These are phyloP conservation scores for Myocastor coypus DNA, from an alignment of 2,113 vertebrate species.

Conservation along the genomic window DNA sequence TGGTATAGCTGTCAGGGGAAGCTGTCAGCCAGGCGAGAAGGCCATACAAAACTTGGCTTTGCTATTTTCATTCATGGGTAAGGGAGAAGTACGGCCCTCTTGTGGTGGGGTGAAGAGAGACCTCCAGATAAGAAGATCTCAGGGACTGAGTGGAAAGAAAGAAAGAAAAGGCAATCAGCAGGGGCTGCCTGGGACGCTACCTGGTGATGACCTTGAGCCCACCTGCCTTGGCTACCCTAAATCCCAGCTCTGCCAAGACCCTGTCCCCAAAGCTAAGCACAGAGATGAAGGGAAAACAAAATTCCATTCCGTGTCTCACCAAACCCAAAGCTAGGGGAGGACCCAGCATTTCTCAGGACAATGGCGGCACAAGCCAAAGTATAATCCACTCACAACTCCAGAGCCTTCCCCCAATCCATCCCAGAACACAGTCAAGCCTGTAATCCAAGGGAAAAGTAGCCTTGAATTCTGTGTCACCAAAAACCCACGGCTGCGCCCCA, in stretches of 20 bases:
- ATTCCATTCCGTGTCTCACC: not conserved
- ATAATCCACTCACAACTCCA: not conserved
- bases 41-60: not conserved
- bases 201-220: not conserved
- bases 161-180: not conserved
- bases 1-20: not conserved
- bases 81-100: not conserved
- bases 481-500: not conserved
- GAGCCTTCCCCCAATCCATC: not conserved
- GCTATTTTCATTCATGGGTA: not conserved
- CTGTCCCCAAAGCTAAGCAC: not conserved
- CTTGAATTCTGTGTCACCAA: not conserved
- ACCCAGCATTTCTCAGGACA: not conserved
- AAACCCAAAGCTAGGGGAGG: not conserved
- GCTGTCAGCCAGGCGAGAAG: not conserved
- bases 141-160: not conserved
- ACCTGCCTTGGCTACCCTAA: not conserved
- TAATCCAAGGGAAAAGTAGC: not conserved
- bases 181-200: not conserved
- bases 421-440: not conserved
- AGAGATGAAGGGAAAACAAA: not conserved
- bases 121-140: not conserved
- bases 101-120: not conserved
- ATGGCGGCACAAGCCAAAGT: not conserved
- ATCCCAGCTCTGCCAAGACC: not conserved